phyloP scores from a whole-genome alignment of 2,888 invertebrate species.

The Mechanitis messenoides region DNA sequence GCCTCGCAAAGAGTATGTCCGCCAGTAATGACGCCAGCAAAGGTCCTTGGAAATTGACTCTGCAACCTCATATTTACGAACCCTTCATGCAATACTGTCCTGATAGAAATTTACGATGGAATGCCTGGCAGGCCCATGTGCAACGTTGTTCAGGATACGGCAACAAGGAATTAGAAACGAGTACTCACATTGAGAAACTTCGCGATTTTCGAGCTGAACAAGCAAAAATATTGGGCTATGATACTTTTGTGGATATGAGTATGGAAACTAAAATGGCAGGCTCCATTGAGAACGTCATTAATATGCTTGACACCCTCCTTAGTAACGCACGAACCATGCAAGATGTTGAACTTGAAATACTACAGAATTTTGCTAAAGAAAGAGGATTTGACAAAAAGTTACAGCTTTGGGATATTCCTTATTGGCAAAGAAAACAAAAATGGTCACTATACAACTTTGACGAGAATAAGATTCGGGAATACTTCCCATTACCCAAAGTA shows the following conservation, averaged over 20 bases:
- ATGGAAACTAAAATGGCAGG: constrained; percentile 97
- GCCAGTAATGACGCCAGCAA: constrained; percentile 76
- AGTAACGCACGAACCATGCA: constrained; percentile 85
- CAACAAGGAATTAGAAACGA: constrained; percentile 82
- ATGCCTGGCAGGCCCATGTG: constrained; percentile 88
- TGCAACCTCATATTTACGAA: constrained; percentile 83
- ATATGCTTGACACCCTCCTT: constrained; percentile 80
- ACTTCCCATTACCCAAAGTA: constrained; percentile 89
- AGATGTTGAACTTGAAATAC: constrained; percentile 81
- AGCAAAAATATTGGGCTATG: constrained; percentile 86
- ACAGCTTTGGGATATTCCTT: constrained; percentile 90
- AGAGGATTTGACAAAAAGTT: constrained; percentile 83
- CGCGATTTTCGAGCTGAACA: constrained; percentile 81
- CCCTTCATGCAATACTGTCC: constrained; percentile 91
- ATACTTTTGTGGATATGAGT: constrained; percentile 88
- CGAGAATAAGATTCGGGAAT: constrained; percentile 84
- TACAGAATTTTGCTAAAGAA: constrained; percentile 84
- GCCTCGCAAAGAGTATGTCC: constrained; percentile 80
- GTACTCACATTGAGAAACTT: constrained; percentile 86
- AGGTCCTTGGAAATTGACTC: constrained; percentile 90
- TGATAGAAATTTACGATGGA: constrained; percentile 85
- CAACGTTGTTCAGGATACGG: constrained; percentile 81
- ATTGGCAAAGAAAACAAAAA: constrained; percentile 88
- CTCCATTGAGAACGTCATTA: constrained; percentile 83
- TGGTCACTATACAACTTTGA: constrained; percentile 80